Evolutionary conservation across 2,888 invertebrate species (phyloP), one percentile per base, ranked within the genome.

Genomic region (Agonopterix subpropinquella): DNA sequence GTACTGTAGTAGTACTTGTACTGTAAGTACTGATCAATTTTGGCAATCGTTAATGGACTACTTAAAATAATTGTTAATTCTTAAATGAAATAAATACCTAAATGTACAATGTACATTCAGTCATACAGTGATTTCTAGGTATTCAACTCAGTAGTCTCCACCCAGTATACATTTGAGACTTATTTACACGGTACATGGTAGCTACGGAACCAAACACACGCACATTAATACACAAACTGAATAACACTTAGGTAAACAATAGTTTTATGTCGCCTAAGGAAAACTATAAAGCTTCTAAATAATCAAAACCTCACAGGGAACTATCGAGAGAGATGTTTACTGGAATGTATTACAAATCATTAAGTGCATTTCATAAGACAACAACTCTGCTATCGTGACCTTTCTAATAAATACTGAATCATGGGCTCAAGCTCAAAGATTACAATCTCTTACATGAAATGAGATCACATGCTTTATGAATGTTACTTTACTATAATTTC

Each of bases 11-110:
- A n/a, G n/a, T n/a, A n/a, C n/a, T n/a, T n/a, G n/a, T n/a, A n/a
- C n/a, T n/a, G n/a, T 77, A 81, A 83, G 76, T 82, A 85, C 80
- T 84, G 83, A 77, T 82, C 70, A 84, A 87, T 86, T 88, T 87
- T 87, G 88, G 87, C 86, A 87, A 88, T 78, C 62, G 78, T 82
- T 80, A 77, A 76, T 80, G 83, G 76, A 80, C 80, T 85, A 83
- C 81, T 83, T 83, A 83, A 49, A 77, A 70, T 77, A 72, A 65
- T 66, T 73, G 72, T 77, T 77, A 77, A 73, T 76, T 70, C 82
- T 83, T 85, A 82, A 72, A 67, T 64, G 73, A 85, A 85, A 86
- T 84, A 83, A 84, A 85, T 85, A 83, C 63, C 73, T 80, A 78
- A 80, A 77, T 70, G 76, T 70, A 75, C 69, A 67, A 67, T 58